These are phyloP conservation scores for Pardalotus punctatus DNA, from an alignment of 2,113 vertebrate species.

Conservation along the genomic window DNA sequence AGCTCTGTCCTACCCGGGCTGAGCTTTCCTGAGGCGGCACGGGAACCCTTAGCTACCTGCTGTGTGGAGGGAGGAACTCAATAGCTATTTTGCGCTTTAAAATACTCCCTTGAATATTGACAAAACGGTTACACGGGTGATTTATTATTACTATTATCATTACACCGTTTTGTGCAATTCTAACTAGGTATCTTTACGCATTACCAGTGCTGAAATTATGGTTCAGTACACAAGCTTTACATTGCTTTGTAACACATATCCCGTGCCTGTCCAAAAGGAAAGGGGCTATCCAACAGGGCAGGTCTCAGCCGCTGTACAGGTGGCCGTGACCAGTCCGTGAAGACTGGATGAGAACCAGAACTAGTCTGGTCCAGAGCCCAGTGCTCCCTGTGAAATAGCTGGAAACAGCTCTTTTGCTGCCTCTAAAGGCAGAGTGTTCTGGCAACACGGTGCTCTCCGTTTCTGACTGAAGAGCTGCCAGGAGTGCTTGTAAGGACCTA, in stretches of 20 bases:
- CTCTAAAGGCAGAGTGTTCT: background rate
- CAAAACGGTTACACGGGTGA: background rate
- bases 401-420: background rate
- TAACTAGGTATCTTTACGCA: background rate
- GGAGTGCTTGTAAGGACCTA: background rate
- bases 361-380: background rate
- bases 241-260: background rate
- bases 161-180: background rate
- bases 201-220: background rate
- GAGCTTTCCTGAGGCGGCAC: background rate
- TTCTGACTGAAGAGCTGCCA: background rate
- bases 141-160: background rate
- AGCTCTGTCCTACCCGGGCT: rapidly evolving
- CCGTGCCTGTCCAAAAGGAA: background rate
- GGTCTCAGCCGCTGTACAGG: rapidly evolving
- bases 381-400: background rate
- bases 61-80: background rate
- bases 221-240: background rate
- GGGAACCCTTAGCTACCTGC: background rate
- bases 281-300: background rate
- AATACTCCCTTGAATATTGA: background rate
- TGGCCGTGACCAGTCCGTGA: too few relatives aligned
- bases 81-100: background rate
- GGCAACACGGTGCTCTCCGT: background rate
- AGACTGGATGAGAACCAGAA: background rate